Conservation (phyloP, 2,797 vertebrate species). For the Semaprochilodus insignis region DNA sequence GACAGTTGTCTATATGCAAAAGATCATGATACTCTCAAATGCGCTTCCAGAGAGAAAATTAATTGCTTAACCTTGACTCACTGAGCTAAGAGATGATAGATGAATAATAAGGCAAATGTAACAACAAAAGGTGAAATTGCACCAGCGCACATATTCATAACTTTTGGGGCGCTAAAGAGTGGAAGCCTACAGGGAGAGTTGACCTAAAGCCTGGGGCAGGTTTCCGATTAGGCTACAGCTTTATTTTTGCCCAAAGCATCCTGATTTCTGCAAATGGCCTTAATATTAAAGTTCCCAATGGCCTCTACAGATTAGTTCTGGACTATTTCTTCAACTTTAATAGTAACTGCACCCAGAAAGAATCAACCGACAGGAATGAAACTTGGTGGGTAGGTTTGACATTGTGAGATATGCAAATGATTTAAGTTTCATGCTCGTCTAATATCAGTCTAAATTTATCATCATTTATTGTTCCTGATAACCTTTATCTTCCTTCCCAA, state of each 20-base stretch:
- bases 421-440: too few relatives aligned
- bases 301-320: not conserved
- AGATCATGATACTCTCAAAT: conserved; percentile 27
- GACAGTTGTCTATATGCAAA: conserved; percentile 36
- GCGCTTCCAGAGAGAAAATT: conserved; percentile 24
- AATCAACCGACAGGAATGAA: too few relatives aligned
- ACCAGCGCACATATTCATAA: conserved; percentile 15
- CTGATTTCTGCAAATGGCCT: not conserved
- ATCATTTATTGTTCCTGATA: too few relatives aligned
- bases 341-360: not conserved
- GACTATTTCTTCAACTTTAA: not conserved
- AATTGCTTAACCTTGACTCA: conserved; percentile 21
- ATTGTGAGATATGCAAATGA: too few relatives aligned
- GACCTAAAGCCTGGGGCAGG: not conserved
- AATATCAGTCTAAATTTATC: too few relatives aligned
- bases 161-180: not conserved
- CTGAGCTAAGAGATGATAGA: conserved; percentile 2
- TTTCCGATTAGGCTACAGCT: not conserved
- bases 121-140: conserved; percentile 22
- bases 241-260: conserved; percentile 10
- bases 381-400: too few relatives aligned
- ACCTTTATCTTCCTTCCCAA: too few relatives aligned
- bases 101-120: not conserved
- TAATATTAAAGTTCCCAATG: not conserved
- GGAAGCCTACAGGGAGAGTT: not conserved